A percentile compares a stretch with the other conserved stretches of the same genome.
Conservation (phyloP, 2,888 invertebrate species). For the Timema cristinae region DNA sequence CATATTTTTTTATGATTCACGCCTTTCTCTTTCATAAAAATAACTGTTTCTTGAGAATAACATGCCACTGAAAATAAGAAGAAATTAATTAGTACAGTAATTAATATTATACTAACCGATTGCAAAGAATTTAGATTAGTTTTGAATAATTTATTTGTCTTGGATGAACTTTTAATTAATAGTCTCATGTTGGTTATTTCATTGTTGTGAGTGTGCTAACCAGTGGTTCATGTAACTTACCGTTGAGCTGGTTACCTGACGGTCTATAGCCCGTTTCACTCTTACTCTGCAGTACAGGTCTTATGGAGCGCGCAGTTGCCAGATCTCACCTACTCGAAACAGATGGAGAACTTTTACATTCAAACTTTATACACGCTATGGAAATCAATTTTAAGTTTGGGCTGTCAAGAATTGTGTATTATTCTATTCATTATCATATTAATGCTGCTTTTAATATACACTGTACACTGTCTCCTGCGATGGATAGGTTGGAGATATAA, state of each 20-base stretch:
- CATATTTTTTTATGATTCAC: constrained; percentile 77
- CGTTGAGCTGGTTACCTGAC: constrained; percentile 73
- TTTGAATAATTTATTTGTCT: constrained; percentile 15
- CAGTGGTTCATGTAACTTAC: constrained; percentile 40
- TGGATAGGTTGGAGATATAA: too few relatives aligned
- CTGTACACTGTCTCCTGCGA: too few relatives aligned
- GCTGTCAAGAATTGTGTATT: too few relatives aligned
- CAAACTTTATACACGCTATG: too few relatives aligned
- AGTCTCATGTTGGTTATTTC: constrained; percentile 9
- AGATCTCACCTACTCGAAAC: too few relatives aligned
- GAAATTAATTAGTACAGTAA: constrained; percentile 12
- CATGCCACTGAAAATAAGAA: constrained; percentile 54
- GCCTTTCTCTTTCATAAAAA: constrained; percentile 77
- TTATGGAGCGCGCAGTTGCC: too few relatives aligned
- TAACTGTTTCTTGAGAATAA: constrained; percentile 71
- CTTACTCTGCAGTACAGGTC: constrained; percentile 75
- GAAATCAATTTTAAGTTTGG: too few relatives aligned
- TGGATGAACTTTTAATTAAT: background rate
- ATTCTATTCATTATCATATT: too few relatives aligned
- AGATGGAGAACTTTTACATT: too few relatives aligned
- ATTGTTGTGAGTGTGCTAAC: background rate
- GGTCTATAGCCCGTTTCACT: constrained; percentile 82
- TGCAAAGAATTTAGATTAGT: background rate
- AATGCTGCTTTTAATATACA: too few relatives aligned
- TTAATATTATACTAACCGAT: constrained; percentile 13